These are phyloP conservation scores for Phylloscopus trochilus DNA, from an alignment of 2,113 vertebrate genomes.

Conservation along the genomic window DNA sequence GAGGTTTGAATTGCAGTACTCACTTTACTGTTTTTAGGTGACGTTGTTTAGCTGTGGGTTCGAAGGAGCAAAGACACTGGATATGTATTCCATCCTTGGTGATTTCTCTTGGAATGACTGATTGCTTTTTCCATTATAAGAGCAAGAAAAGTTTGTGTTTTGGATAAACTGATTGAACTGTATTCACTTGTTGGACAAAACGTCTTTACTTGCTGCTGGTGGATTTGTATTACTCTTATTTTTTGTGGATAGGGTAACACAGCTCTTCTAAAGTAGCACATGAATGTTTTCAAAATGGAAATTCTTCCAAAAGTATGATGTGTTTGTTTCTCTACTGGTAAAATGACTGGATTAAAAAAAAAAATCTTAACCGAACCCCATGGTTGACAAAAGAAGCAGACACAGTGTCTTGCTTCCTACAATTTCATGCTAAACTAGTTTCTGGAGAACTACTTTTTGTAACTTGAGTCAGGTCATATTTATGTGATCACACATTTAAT, in stretches of 20 bases:
- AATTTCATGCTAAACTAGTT: not conserved
- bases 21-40: not conserved
- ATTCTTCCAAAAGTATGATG: not conserved
- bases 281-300: not conserved
- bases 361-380: not conserved
- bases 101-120: not conserved
- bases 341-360: not conserved
- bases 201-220: not conserved
- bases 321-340: not conserved
- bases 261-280: not conserved
- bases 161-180: not conserved
- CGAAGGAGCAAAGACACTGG: not conserved
- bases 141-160: not conserved
- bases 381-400: not conserved
- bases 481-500: conserved; percentile 26
- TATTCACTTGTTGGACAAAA: not conserved
- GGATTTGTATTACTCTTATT: not conserved
- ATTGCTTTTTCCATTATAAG: not conserved
- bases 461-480: not conserved
- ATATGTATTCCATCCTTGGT: not conserved
- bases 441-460: not conserved
- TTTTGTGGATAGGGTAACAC: not conserved
- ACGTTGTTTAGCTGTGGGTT: not conserved
- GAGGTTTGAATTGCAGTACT: not conserved
- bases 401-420: not conserved